Percentiles rank a stretch among this genome's conserved stretches.
These are phyloP conservation scores for Apogon talboti DNA, from an alignment of 2,797 vertebrate species.

Conservation along the genomic window DNA sequence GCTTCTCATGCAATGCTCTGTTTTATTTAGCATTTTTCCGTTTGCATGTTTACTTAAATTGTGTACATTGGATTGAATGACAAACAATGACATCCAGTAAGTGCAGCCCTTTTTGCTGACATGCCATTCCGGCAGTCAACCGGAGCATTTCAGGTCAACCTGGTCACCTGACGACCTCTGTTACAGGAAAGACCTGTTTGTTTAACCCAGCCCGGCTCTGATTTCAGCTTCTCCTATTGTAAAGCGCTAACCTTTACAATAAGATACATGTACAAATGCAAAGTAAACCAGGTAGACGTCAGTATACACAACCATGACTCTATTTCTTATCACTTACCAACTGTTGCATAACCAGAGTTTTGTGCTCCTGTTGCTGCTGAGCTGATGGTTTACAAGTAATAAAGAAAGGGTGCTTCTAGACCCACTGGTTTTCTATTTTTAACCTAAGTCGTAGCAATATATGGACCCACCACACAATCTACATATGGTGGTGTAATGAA, in stretches of 20 bases:
- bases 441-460: too few relatives aligned
- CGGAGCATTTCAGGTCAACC: slow-evolving; percentile 23
- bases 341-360: too few relatives aligned
- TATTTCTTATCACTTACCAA: too few relatives aligned
- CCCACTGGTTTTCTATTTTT: too few relatives aligned
- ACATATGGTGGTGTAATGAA: too few relatives aligned
- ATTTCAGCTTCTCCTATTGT: slow-evolving; percentile 29
- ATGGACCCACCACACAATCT: too few relatives aligned
- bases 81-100: slow-evolving; percentile 29
- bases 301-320: neutral
- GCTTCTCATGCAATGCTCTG: too few relatives aligned
- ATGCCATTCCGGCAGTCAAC: slow-evolving; percentile 6
- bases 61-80: neutral
- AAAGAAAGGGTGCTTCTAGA: neutral
- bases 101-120: slow-evolving; percentile 21
- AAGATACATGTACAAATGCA: neutral
- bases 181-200: slow-evolving; percentile 53
- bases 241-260: neutral
- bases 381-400: slow-evolving; percentile 2
- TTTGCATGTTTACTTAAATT: too few relatives aligned
- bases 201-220: slow-evolving; percentile 13
- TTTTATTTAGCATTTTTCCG: too few relatives aligned
- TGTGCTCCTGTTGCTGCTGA: slow-evolving; percentile 14
- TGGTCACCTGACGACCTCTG: slow-evolving; percentile 35
- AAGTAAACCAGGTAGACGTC: neutral